Conservation (phyloP, 2,888 invertebrate species). For the Caenorhabditis sp. region DNA sequence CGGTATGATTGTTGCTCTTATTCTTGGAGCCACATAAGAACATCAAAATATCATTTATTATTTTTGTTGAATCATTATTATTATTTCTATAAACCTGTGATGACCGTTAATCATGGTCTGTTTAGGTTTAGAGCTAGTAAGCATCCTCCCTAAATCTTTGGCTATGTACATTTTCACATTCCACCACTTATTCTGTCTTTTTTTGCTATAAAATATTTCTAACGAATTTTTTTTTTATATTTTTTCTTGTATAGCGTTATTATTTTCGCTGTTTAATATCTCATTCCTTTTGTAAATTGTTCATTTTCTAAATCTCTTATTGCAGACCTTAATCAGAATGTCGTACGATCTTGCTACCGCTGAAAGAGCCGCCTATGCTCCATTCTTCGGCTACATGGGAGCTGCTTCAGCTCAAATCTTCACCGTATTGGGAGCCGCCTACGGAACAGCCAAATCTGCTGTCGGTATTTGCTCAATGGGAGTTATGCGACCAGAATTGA, state of each 20-base stretch:
- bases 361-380: conserved; percentile 61
- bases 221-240: neutral
- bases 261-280: conserved; percentile 1
- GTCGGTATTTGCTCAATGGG: conserved; percentile 99
- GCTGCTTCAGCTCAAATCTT: conserved; percentile 61
- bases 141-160: neutral
- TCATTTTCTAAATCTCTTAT: neutral
- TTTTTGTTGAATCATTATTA: neutral
- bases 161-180: conserved; percentile 30
- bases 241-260: neutral
- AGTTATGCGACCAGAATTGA: conserved; percentile 99
- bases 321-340: conserved; percentile 13
- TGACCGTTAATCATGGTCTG: neutral
- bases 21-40: conserved; percentile 83
- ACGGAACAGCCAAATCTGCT: conserved; percentile 95
- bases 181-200: conserved; percentile 4
- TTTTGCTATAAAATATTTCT: conserved; percentile 4
- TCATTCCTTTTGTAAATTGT: neutral
- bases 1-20: conserved; percentile 99
- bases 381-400: conserved; percentile 66
- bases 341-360: conserved; percentile 60
- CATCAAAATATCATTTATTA: neutral
- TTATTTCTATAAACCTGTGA: neutral
- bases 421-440: conserved; percentile 61
- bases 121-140: conserved; percentile 1